A percentile compares a stretch with the other conserved stretches of the same genome.
Conservation (phyloP, 2,888 invertebrate species). For the Drosophila cognata region DNA sequence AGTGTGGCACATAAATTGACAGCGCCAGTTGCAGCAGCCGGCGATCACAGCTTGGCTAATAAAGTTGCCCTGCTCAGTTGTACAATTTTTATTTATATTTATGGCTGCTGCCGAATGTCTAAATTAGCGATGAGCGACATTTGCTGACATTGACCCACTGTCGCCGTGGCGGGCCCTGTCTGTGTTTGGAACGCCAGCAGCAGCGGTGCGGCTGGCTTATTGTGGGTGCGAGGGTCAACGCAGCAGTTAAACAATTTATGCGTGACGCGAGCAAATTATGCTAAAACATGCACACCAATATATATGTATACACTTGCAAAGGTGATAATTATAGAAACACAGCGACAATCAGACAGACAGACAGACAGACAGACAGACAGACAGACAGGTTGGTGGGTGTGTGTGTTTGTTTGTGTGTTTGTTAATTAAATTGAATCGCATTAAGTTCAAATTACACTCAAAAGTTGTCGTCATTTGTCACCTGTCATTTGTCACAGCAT, state of each 20-base stretch:
- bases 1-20: constrained; percentile 62
- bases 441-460: constrained; percentile 74
- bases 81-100: neutral
- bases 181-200: constrained; percentile 1
- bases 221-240: constrained; percentile 57
- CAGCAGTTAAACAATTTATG: constrained; percentile 47
- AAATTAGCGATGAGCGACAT: constrained; percentile 67
- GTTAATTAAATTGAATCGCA: constrained; percentile 76
- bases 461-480: constrained; percentile 53
- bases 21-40: constrained; percentile 14
- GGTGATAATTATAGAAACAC: constrained; percentile 49
- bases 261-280: constrained; percentile 53
- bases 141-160: constrained; percentile 69
- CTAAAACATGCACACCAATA: constrained; percentile 34
- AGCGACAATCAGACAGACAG: constrained; percentile 17
- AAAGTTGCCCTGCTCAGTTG: constrained; percentile 26
- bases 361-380: neutral
- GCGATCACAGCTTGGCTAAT: constrained; percentile 52
- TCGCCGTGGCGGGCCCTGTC: neutral
- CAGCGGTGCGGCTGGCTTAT: neutral
- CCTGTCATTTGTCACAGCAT: constrained; percentile 40
- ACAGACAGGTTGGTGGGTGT: constrained; percentile 4
- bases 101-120: constrained; percentile 60
- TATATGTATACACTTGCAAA: constrained; percentile 22
- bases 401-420: constrained; percentile 25